These are phyloP conservation scores for Agapornis canus DNA, from an alignment of 2,797 vertebrate species.

Conservation along the genomic window DNA sequence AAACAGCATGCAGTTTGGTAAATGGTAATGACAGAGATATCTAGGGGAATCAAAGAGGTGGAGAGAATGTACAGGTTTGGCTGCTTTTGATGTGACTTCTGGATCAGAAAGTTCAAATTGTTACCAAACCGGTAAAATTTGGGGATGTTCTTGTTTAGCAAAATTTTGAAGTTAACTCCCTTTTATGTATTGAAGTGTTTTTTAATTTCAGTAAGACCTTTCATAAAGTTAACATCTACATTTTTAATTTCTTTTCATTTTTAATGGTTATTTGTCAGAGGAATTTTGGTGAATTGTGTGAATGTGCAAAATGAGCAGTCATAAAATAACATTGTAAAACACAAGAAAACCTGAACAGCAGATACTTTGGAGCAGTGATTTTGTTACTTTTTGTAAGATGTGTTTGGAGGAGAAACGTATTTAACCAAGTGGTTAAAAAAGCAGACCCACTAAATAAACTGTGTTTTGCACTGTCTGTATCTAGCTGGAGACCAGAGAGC, in stretches of 20 bases:
- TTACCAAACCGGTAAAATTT: not conserved
- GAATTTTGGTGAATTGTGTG: not conserved
- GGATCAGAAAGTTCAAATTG: not conserved
- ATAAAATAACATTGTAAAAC: slow-evolving; percentile 1
- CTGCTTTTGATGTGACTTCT: not conserved
- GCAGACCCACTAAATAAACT: slow-evolving; percentile 21
- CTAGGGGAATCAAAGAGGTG: not conserved
- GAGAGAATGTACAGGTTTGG: slow-evolving; percentile 6
- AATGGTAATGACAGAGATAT: not conserved
- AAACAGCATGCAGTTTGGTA: not conserved
- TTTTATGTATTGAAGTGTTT: not conserved
- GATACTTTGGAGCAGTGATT: not conserved
- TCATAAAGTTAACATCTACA: not conserved
- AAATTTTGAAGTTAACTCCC: not conserved
- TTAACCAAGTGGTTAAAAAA: slow-evolving; percentile 25
- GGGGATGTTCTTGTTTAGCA: not conserved
- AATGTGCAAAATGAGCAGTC: not conserved
- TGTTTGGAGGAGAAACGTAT: not conserved
- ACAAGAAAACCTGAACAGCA: not conserved
- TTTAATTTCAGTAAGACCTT: not conserved
- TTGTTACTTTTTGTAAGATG: not conserved
- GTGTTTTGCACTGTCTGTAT: not conserved
- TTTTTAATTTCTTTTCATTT: not conserved
- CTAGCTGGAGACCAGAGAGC: not conserved
- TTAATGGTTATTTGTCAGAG: not conserved